phyloP scores from a whole-genome alignment of 2,888 invertebrate species.

The Seira ritae region DNA sequence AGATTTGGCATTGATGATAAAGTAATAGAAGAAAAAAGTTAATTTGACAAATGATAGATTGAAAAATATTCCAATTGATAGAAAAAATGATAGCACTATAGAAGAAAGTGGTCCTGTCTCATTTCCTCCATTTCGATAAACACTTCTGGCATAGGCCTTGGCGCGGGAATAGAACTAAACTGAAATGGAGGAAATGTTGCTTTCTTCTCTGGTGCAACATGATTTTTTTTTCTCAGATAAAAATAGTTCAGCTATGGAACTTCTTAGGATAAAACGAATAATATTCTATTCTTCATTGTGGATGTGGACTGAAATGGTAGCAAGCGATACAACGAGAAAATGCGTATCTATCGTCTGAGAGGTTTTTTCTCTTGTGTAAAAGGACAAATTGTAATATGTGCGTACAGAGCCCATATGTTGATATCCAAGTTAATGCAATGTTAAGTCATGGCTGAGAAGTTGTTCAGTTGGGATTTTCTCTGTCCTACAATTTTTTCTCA shows the following conservation, averaged over 20 bases:
- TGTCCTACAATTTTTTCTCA: slow-evolving; percentile 38
- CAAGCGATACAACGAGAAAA: neutral
- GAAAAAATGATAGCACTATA: slow-evolving; percentile 25
- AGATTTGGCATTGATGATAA: slow-evolving; percentile 68
- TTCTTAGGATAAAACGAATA: slow-evolving; percentile 28
- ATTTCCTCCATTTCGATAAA: neutral
- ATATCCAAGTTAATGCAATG: slow-evolving; percentile 39
- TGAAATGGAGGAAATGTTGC: slow-evolving; percentile 21
- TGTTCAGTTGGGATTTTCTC: slow-evolving; percentile 38
- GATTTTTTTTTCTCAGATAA: slow-evolving; percentile 45
- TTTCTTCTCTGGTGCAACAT: slow-evolving; percentile 28
- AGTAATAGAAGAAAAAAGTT: slow-evolving; percentile 61
- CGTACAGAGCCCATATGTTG: slow-evolving; percentile 57
- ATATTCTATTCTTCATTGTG: neutral
- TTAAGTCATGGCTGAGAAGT: slow-evolving; percentile 54
- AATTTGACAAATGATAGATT: slow-evolving; percentile 73
- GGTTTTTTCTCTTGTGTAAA: neutral
- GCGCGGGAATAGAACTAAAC: too few species aligned
- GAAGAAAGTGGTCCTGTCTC: neutral
- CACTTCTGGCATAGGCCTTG: neutral
- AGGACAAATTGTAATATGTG: slow-evolving; percentile 37
- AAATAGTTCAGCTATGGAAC: too few species aligned
- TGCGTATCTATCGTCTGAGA: neutral
- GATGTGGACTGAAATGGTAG: too few species aligned
- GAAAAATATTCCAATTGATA: slow-evolving; percentile 63